A percentile compares a stretch with the other conserved stretches of the same genome.
phyloP scores from a whole-genome alignment of 2,888 invertebrate genomes.

The Aethes cnicana region DNA sequence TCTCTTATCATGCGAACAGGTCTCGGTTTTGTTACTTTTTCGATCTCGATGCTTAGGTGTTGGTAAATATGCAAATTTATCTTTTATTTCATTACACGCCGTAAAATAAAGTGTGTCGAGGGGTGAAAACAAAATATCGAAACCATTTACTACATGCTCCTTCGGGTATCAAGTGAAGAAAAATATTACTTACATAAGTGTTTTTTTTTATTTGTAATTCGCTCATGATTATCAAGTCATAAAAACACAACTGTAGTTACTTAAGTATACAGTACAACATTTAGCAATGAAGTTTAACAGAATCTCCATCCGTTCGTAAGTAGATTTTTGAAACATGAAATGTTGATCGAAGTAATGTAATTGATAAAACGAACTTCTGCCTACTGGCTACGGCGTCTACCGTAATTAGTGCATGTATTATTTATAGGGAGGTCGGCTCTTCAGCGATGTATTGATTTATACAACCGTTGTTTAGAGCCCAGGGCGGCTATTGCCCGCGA shows the following conservation, averaged over 20 bases:
- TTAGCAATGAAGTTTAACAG: too few species aligned
- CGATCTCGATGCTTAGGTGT: conserved; percentile 24
- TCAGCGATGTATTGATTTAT: conserved; percentile 66
- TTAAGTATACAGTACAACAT: too few species aligned
- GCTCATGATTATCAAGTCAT: too few species aligned
- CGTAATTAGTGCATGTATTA: conserved; percentile 61
- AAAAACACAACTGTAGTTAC: too few species aligned
- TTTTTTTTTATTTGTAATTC: too few species aligned
- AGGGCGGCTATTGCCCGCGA: conserved; percentile 49
- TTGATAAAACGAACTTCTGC: conserved; percentile 43
- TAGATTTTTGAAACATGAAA: background rate
- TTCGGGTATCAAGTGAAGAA: conserved; percentile 5
- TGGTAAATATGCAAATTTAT: conserved; percentile 29
- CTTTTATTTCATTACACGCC: conserved; percentile 15
- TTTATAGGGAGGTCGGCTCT: conserved; percentile 53
- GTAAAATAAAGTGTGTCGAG: conserved; percentile 21
- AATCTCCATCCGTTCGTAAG: too few species aligned
- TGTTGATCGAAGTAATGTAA: conserved; percentile 38
- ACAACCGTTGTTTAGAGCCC: conserved; percentile 48
- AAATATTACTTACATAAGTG: too few species aligned
- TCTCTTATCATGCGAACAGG: conserved; percentile 26
- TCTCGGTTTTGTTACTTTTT: conserved; percentile 22
- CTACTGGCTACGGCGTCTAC: conserved; percentile 58
- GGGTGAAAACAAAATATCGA: conserved; percentile 8
- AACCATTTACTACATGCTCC: conserved; percentile 9